phyloP scores from a whole-genome alignment of 2,888 invertebrate species.

The Aricia artaxerxes region DNA sequence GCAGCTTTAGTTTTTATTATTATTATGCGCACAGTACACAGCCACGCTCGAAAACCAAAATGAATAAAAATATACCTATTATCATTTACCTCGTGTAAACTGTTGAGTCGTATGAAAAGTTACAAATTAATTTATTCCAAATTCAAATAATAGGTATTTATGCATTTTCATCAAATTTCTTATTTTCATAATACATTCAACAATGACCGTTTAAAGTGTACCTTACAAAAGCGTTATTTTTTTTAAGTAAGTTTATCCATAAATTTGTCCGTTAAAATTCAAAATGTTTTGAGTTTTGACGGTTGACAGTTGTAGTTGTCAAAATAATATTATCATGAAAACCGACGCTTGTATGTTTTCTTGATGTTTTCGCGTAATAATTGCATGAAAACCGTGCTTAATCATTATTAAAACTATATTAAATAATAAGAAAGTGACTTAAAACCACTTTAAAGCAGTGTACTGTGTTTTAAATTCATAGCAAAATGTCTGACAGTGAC shows the following conservation, averaged over 20 bases:
- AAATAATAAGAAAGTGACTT: background rate
- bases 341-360: slow-evolving; percentile 3
- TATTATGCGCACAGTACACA: background rate
- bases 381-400: background rate
- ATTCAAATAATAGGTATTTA: too few relatives aligned
- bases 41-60: background rate
- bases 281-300: background rate
- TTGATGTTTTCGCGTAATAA: background rate
- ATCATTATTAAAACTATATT: background rate
- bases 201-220: background rate
- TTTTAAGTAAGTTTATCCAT: background rate
- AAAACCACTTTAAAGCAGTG: background rate
- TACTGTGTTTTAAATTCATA: background rate
- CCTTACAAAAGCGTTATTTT: background rate
- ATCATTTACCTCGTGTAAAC: too few relatives aligned
- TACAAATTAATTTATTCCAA: too few relatives aligned
- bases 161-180: too few relatives aligned
- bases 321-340: slow-evolving; percentile 15
- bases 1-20: background rate
- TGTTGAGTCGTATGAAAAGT: too few relatives aligned
- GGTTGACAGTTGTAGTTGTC: slow-evolving; percentile 9
- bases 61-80: too few relatives aligned
- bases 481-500: slow-evolving; percentile 57
- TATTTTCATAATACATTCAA: background rate
- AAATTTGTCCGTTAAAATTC: background rate